These are phyloP conservation scores for Pseudorasbora parva DNA, from an alignment of 2,113 vertebrate genomes.

Conservation along the genomic window DNA sequence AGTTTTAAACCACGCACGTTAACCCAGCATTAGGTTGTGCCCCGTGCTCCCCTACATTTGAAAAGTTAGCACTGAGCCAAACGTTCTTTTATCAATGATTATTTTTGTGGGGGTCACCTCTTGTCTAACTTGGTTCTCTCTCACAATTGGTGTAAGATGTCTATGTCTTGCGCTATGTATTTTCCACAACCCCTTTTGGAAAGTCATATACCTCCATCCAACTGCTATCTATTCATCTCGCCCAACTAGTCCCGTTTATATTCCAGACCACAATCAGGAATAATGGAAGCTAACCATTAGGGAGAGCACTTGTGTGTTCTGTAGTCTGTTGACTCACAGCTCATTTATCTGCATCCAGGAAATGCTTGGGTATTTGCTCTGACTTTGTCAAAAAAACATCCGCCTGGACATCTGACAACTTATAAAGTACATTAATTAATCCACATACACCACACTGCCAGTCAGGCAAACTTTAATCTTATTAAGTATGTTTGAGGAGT, in stretches of 20 bases:
- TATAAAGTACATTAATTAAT: conserved; percentile 37
- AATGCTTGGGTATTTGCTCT: conserved; percentile 6
- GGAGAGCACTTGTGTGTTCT: background rate
- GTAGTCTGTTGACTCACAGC: conserved; percentile 33
- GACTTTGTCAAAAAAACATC: conserved; percentile 8
- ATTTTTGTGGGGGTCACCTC: too few species aligned
- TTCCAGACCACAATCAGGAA: conserved; percentile 21
- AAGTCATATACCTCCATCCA: conserved; percentile 26
- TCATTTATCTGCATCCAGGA: conserved; percentile 32
- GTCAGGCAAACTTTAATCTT: conserved; percentile 13
- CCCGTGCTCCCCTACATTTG: too few species aligned
- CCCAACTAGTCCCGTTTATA: conserved; percentile 19
- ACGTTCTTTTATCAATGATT: background rate
- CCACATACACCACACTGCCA: conserved; percentile 16
- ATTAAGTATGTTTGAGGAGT: background rate
- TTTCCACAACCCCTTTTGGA: background rate
- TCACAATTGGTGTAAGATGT: background rate
- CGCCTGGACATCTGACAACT: conserved; percentile 19
- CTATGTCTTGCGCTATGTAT: background rate
- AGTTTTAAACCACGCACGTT: too few species aligned
- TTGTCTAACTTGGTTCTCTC: background rate
- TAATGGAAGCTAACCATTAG: conserved; percentile 37
- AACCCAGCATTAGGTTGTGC: too few species aligned
- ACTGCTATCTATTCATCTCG: conserved; percentile 34
- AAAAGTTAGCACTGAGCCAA: background rate